A percentile compares a stretch with the other conserved stretches of the same genome.
phyloP scores from a whole-genome alignment of 2,888 invertebrate genomes.

The Mesorhabditis belari region DNA sequence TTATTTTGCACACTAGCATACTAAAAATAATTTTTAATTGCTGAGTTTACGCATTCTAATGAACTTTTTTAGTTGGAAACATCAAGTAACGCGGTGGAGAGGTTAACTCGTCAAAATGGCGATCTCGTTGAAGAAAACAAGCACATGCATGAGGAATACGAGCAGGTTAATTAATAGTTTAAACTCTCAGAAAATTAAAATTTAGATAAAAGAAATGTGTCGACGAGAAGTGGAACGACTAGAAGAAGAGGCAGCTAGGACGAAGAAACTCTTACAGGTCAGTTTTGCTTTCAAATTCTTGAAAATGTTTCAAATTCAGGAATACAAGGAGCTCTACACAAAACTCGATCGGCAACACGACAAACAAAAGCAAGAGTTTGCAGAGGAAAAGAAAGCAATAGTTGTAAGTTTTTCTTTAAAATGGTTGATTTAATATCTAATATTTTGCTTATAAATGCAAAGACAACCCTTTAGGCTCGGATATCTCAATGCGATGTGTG shows the following conservation, averaged over 20 bases:
- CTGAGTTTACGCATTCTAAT: not conserved
- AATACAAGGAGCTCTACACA: slow-evolving; percentile 43
- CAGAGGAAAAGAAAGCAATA: slow-evolving; percentile 36
- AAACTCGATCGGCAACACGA: slow-evolving; percentile 36
- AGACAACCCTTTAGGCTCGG: slow-evolving; percentile 11
- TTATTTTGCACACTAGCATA: not conserved
- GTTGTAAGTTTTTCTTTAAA: slow-evolving; percentile 23
- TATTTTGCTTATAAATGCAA: not conserved
- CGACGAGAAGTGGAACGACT: slow-evolving; percentile 65
- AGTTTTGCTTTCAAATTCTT: not conserved
- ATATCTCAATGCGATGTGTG: slow-evolving; percentile 30
- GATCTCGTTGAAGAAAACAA: slow-evolving; percentile 69
- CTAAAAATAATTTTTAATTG: not conserved
- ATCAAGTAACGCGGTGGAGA: slow-evolving; percentile 55
- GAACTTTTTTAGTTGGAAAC: slow-evolving; percentile 48
- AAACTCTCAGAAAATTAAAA: not conserved
- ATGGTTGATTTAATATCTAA: not conserved
- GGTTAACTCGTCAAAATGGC: slow-evolving; percentile 57
- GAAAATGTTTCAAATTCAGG: slow-evolving; percentile 2
- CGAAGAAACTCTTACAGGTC: slow-evolving; percentile 43
- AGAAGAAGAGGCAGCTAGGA: slow-evolving; percentile 52
- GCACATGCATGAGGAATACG: slow-evolving; percentile 65
- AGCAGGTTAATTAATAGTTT: slow-evolving; percentile 49
- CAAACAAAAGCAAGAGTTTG: slow-evolving; percentile 30
- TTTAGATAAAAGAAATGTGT: slow-evolving; percentile 65